Evolutionary conservation across 2,888 invertebrate species (phyloP).

Genomic region (Dyspetes luteomarginatus): DNA sequence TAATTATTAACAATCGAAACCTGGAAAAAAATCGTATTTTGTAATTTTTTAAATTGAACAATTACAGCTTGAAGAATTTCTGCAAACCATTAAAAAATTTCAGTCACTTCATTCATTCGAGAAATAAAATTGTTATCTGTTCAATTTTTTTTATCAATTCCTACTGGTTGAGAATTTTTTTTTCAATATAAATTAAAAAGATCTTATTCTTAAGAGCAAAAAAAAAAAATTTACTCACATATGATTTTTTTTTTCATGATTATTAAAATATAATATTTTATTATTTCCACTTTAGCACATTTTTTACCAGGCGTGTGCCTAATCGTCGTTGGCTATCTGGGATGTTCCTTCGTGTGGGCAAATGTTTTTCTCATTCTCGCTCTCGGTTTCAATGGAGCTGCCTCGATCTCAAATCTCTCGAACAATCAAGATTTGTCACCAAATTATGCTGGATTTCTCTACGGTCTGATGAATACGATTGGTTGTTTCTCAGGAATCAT

Average conservation of each 20-base stretch:
- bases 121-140: too few relatives aligned
- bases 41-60: too few relatives aligned
- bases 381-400: conserved; percentile 79
- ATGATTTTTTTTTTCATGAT: neutral
- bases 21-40: too few relatives aligned
- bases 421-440: conserved; percentile 89
- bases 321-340: conserved; percentile 77
- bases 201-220: too few relatives aligned
- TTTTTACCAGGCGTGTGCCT: conserved; percentile 86
- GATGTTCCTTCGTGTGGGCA: conserved; percentile 73
- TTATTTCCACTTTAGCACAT: conserved; percentile 83
- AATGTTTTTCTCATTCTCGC: conserved; percentile 76
- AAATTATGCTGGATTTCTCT: conserved; percentile 89
- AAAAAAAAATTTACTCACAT: neutral
- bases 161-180: too few relatives aligned
- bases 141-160: too few relatives aligned
- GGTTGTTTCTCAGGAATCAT: conserved; percentile 89
- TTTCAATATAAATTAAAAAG: too few relatives aligned
- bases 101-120: too few relatives aligned
- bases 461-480: conserved; percentile 90
- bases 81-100: too few relatives aligned
- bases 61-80: too few relatives aligned
- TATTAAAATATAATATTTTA: neutral
- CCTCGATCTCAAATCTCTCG: conserved; percentile 84
- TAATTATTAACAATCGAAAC: too few relatives aligned